Percentiles rank a stretch among this genome's conserved stretches.
These are phyloP conservation scores for Hipparchia sbordonii DNA, from an alignment of 2,888 invertebrate genomes.

Conservation along the genomic window DNA sequence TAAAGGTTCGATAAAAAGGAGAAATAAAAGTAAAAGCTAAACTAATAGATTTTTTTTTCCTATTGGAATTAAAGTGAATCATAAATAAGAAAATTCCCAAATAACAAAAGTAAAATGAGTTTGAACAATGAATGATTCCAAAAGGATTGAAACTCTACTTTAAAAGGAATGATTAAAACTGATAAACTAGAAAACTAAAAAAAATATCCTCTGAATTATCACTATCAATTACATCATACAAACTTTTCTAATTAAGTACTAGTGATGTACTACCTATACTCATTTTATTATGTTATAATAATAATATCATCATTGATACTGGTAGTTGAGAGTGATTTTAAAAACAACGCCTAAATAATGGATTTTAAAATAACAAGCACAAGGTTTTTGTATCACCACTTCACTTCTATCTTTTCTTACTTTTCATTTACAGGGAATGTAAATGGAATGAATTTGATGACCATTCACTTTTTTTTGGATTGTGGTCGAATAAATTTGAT, in stretches of 20 bases:
- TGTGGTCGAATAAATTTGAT: slow-evolving; percentile 67
- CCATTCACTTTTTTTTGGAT: slow-evolving; percentile 60
- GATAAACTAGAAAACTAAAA: slow-evolving; percentile 60
- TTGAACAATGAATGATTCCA: slow-evolving; percentile 45
- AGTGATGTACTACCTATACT: too few species aligned
- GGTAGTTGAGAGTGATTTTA: slow-evolving; percentile 58
- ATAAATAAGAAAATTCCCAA: background rate
- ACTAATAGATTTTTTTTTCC: slow-evolving; percentile 50
- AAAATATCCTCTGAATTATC: slow-evolving; percentile 56
- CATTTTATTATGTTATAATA: background rate
- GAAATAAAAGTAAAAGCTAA: slow-evolving; percentile 61
- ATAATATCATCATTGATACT: slow-evolving; percentile 43
- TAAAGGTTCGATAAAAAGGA: slow-evolving; percentile 85
- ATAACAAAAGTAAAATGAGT: slow-evolving; percentile 13
- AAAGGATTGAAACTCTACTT: slow-evolving; percentile 59
- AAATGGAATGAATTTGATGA: slow-evolving; percentile 80
- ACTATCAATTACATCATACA: slow-evolving; percentile 41
- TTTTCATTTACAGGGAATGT: slow-evolving; percentile 74
- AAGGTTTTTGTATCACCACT: slow-evolving; percentile 76
- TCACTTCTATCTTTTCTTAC: slow-evolving; percentile 71
- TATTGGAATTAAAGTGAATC: slow-evolving; percentile 49
- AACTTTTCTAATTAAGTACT: background rate
- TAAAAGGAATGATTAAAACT: slow-evolving; percentile 66
- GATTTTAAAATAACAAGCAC: slow-evolving; percentile 72
- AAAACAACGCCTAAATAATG: slow-evolving; percentile 72